phyloP scores from a whole-genome alignment of 1,140 invertebrate genomes.

The Pseudachorutes palmiensis region DNA sequence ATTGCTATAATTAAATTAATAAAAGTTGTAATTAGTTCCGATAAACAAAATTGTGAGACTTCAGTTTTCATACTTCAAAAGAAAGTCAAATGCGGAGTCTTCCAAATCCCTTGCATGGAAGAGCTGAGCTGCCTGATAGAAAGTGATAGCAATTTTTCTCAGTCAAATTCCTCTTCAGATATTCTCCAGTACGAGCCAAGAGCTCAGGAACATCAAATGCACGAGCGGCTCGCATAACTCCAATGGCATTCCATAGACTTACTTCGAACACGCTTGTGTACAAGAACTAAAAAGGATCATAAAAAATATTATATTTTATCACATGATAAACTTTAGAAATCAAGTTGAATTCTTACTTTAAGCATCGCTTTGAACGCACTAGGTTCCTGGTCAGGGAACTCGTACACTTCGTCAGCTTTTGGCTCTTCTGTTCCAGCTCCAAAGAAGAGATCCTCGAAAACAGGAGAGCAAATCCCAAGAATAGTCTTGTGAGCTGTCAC shows the following conservation, averaged over 20 bases:
- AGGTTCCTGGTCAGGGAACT: slow-evolving; percentile 6
- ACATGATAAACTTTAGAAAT: not conserved
- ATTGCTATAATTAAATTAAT: slow-evolving; percentile 7
- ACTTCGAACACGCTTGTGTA: slow-evolving; percentile 13
- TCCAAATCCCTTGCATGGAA: not conserved
- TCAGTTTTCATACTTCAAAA: slow-evolving; percentile 4
- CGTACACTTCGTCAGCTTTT: slow-evolving; percentile 6
- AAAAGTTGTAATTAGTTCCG: not conserved
- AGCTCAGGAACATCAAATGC: slow-evolving; percentile 12
- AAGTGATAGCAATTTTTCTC: slow-evolving; percentile 11
- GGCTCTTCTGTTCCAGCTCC: not conserved
- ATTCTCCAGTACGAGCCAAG: slow-evolving; percentile 1
- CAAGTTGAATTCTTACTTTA: not conserved
- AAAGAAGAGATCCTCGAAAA: slow-evolving; percentile 11
- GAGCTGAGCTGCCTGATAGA: slow-evolving; percentile 12
- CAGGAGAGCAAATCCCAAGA: slow-evolving; percentile 6
- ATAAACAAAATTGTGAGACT: not conserved
- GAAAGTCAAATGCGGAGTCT: slow-evolving; percentile 1
- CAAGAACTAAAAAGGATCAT: not conserved
- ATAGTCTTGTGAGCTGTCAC: slow-evolving; percentile 8
- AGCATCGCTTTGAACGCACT: slow-evolving; percentile 10
- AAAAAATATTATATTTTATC: not conserved
- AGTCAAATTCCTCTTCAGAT: slow-evolving; percentile 12
- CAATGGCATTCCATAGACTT: slow-evolving; percentile 16
- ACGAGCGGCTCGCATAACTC: not conserved